Evolutionary conservation across 2,113 vertebrate genomes (phyloP).

Genomic region (Catharus fuscescens): DNA sequence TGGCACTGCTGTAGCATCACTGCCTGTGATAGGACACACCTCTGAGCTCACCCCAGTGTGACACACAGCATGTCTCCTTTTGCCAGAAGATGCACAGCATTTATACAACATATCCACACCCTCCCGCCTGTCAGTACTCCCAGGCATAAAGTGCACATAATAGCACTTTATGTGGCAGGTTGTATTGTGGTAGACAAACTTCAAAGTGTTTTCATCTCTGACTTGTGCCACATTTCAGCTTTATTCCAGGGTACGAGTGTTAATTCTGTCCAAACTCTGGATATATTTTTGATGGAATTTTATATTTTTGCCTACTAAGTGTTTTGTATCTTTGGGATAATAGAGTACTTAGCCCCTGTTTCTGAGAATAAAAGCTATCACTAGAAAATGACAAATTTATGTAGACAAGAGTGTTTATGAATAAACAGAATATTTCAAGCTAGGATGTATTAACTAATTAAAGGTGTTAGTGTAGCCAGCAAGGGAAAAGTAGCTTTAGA

Average conservation of each 20-base stretch:
- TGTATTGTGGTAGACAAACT: neutral
- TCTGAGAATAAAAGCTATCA: neutral
- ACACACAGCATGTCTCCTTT: accelerated
- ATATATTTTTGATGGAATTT: neutral
- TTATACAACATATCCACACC: neutral
- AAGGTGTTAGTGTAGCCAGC: neutral
- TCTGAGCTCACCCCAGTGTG: neutral
- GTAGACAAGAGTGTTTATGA: neutral
- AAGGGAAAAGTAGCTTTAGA: neutral
- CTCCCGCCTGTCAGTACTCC: neutral
- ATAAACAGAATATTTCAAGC: neutral
- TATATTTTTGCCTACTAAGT: neutral
- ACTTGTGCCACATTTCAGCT: neutral
- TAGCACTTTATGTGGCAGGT: neutral
- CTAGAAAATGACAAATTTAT: neutral
- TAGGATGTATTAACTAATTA: neutral
- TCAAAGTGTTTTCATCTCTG: neutral
- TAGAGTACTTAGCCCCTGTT: neutral
- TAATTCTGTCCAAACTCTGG: neutral
- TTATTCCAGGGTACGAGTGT: neutral
- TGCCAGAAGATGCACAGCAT: neutral
- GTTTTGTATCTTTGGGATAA: neutral
- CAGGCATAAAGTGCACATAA: neutral
- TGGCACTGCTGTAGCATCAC: accelerated
- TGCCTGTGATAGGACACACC: accelerated